Evolutionary conservation across 1,140 invertebrate genomes (phyloP).

Genomic region (Phenacoccus solenopsis): DNA sequence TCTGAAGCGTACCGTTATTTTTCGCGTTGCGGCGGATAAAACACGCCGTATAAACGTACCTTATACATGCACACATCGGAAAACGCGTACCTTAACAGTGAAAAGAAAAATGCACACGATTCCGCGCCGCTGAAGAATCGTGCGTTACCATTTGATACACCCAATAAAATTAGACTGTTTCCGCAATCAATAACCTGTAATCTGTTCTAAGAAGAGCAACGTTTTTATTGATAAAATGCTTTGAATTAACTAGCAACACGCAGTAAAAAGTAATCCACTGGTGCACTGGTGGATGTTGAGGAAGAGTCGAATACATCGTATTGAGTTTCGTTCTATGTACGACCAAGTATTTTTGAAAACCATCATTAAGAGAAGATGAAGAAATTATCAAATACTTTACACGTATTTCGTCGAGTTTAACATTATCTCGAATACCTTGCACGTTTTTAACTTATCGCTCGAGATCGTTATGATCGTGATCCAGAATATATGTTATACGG

Average conservation of each 20-base stretch:
- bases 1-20: slow-evolving; percentile 8
- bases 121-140: not conserved
- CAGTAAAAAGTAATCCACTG: too few relatives aligned
- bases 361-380: not conserved
- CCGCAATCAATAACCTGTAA: not conserved
- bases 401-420: not conserved
- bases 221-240: too few relatives aligned
- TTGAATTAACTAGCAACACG: too few relatives aligned
- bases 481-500: too few relatives aligned
- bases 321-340: too few relatives aligned
- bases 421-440: too few relatives aligned
- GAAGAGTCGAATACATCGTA: too few relatives aligned
- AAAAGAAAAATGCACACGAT: not conserved
- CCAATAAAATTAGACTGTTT: slow-evolving; percentile 11
- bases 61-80: not conserved
- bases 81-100: not conserved
- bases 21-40: not conserved
- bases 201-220: not conserved
- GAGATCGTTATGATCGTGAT: too few relatives aligned
- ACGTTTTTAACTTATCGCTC: too few relatives aligned
- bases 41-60: not conserved
- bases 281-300: too few relatives aligned
- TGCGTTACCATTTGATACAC: slow-evolving; percentile 12
- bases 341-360: not conserved
- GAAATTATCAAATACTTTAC: slow-evolving; percentile 1